Conservation (phyloP, 2,113 vertebrate species). For the Antechinus flavipes region DNA sequence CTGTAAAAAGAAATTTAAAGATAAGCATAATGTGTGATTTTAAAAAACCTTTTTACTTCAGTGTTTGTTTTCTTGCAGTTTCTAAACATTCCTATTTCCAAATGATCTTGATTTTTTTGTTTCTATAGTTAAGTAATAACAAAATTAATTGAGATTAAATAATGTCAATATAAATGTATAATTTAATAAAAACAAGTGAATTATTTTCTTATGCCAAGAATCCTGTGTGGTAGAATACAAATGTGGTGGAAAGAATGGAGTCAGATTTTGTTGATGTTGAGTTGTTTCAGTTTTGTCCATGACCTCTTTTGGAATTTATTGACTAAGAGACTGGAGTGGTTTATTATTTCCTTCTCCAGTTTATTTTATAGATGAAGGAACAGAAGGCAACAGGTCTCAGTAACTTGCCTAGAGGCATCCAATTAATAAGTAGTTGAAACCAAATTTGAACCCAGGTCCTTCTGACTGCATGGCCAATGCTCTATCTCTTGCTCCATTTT, state of each 20-base stretch:
- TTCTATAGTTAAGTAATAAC: not conserved
- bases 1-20: not conserved
- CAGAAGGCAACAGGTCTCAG: not conserved
- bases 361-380: not conserved
- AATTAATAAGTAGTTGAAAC: not conserved
- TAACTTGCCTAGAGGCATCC: not conserved
- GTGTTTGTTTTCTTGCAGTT: not conserved
- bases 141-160: not conserved
- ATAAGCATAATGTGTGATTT: not conserved
- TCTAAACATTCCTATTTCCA: not conserved
- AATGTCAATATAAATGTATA: not conserved
- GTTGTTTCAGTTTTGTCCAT: not conserved
- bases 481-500: not conserved
- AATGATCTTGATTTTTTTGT: not conserved
- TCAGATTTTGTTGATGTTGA: not conserved
- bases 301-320: not conserved
- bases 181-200: not conserved
- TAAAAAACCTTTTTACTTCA: not conserved
- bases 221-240: not conserved
- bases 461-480: not conserved
- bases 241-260: not conserved
- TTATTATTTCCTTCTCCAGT: not conserved
- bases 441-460: not conserved
- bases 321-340: too few species aligned
- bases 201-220: not conserved